Conservation (phyloP, 2,888 invertebrate genomes). For the Danaus chrysippus region DNA sequence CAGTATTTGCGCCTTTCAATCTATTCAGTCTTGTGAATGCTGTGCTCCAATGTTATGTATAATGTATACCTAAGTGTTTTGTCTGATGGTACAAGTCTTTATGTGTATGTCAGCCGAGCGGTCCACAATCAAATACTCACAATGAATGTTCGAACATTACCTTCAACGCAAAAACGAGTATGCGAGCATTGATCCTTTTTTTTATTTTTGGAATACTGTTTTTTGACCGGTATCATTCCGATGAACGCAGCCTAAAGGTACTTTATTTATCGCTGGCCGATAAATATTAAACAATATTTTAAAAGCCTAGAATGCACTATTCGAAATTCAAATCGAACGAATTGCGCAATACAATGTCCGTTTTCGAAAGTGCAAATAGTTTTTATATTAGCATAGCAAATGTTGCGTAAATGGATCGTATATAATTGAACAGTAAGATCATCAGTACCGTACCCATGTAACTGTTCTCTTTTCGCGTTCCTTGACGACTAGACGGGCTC, state of each 20-base stretch:
- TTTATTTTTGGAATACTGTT: conserved; percentile 1
- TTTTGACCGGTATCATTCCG: neutral
- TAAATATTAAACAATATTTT: too few species aligned
- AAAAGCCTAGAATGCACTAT: too few species aligned
- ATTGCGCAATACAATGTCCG: neutral
- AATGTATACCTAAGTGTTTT: conserved; percentile 43
- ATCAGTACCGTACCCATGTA: conserved; percentile 55
- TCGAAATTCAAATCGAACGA: neutral
- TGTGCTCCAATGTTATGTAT: conserved; percentile 27
- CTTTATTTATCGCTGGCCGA: too few species aligned
- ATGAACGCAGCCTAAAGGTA: neutral
- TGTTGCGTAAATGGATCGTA: neutral
- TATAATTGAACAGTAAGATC: conserved; percentile 5
- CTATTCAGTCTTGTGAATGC: conserved; percentile 47
- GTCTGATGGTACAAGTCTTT: conserved; percentile 53
- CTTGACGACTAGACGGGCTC: conserved; percentile 61
- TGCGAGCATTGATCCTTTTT: conserved; percentile 2
- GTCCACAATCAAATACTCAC: conserved; percentile 28
- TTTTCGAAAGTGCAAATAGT: conserved; percentile 2
- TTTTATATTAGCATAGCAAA: neutral
- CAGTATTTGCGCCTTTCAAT: conserved; percentile 47
- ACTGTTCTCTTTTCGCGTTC: conserved; percentile 61
- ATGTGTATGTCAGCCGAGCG: conserved; percentile 48
- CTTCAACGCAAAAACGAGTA: conserved; percentile 18
- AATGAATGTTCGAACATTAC: conserved; percentile 16